Evolutionary conservation across 2,888 invertebrate genomes (phyloP), one percentile per base, ranked within the genome.

Genomic region (Hydriomena furcata): DNA sequence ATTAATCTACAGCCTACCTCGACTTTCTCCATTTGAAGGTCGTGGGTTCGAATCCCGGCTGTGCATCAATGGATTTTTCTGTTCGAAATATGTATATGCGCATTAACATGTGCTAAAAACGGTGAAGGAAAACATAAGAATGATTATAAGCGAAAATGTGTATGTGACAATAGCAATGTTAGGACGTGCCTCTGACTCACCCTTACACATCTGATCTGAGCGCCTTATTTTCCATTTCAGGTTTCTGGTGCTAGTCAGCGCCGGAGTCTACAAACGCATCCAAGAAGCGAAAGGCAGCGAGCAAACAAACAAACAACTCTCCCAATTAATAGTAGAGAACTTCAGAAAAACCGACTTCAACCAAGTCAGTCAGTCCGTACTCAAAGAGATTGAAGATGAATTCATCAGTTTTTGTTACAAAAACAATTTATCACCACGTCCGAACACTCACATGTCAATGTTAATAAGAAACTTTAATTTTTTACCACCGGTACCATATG

Each of bases 381-480:
- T 97, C 0, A 94, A 97, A 71, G 95, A 95, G 79, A 94, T 96
- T 1, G 95, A 96, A 7, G 91, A 95, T n/a, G 92, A 95, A 50
- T 97, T 97, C 73, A 94, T 96, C 31, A 94, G 96, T 34, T 93
- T 94, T 52, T 96, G 93, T 71, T 93, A 95, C 82, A 88, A 76
- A 61, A 88, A 83, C 42, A 91, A 86, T 36, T 70, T 88, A 30
- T 89, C 86, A 0, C 91, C 88, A 0, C 91, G 92, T 64, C 93
- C 94, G 30, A 92, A 96, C 24, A 96, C 96, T 8, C 97, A 97
- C 66, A 96, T 97, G 71, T 96, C 97, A 0, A 86, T 98, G 11
- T 76, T 98, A 0, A 94, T 98, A 43, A 91, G 97, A 31, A 97
- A 97, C 76, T 97, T 98, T 66, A 96, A 96, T 71, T 96, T 94